Evolutionary conservation across 2,113 vertebrate species (phyloP).

Genomic region (Xiphias gladius): DNA sequence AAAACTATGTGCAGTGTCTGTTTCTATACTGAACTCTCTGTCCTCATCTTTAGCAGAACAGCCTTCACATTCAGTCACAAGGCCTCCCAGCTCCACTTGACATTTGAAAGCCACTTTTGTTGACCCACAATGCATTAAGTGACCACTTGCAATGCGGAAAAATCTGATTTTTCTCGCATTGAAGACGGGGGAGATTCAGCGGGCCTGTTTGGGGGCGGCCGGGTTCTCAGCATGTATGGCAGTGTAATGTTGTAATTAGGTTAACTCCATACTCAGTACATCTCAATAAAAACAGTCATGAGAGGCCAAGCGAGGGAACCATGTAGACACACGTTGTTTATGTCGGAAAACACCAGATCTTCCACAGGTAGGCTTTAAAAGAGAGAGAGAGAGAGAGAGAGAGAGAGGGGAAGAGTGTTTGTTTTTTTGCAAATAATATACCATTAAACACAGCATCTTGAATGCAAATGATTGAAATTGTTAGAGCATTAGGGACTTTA

Average conservation of each 20-base stretch:
- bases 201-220: neutral
- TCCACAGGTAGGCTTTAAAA: neutral
- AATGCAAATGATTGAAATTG: too few relatives aligned
- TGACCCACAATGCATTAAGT: conserved; percentile 5
- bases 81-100: conserved; percentile 1
- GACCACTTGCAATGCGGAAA: neutral
- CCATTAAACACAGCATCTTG: neutral
- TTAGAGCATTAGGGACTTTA: too few relatives aligned
- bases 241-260: conserved; percentile 31
- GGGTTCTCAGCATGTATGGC: conserved; percentile 5
- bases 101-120: conserved; percentile 44
- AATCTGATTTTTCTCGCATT: conserved; percentile 41
- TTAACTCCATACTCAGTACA: conserved; percentile 20
- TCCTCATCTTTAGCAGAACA: conserved; percentile 1
- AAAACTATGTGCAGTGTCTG: neutral
- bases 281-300: conserved; percentile 29
- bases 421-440: neutral
- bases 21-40: conserved; percentile 16
- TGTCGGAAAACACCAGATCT: conserved; percentile 27
- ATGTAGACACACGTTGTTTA: neutral
- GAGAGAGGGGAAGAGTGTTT: too few relatives aligned
- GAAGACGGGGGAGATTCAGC: conserved; percentile 5
- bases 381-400: too few relatives aligned
- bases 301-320: conserved; percentile 16
- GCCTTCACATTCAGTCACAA: conserved; percentile 44